Evolutionary conservation across 1,140 invertebrate species (phyloP), one percentile per base, ranked within the genome.

Genomic region (Leptopilina clavipes): DNA sequence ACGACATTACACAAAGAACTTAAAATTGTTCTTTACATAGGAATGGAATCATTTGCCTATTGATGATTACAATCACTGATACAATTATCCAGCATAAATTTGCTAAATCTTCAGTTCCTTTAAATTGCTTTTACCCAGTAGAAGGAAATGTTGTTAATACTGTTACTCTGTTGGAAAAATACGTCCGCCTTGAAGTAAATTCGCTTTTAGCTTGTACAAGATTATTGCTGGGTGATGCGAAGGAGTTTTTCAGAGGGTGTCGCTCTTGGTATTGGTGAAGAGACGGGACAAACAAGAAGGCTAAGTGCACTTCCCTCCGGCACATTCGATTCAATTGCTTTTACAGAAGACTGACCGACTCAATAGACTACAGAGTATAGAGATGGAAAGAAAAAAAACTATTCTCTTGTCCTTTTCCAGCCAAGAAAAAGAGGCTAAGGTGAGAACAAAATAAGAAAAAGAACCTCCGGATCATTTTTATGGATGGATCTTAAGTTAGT

Each of bases 241-340:
- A 79, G 75, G 79, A 79, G 79, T 75, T 70, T 43, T 56, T 40
- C 12, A 31, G 19, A 65, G 59, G 59, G 59, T 65, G 56, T 31
- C 25, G 59, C 22, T 65, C 59, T 65, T 31, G 56, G 71, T 44
- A 75, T 70, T 31, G 70, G 82, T 77, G 77, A 59, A 73, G 79
- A 83, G 77, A 79, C 73, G 72, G 81, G 83, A 86, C 80, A 83
- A 87, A 81, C 79, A 78, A 82, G 80, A 83, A 72, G 81, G 74
- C 76, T 84, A 84, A 86, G 82, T 83, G 82, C 82, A 81, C 80
- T 84, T 87, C 78, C 77, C 77, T 71, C 72, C 70, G 74, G 82
- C 82, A 83, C 80, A 76, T 86, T 86, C 83, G 81, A 85, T 85
- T 86, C 85, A 83, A 86, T 86, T 84, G 84, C 79, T 81, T 75